A percentile compares a stretch with the other conserved stretches of the same genome.
phyloP scores from a whole-genome alignment of 1,140 invertebrate species.

The Panagrolaimus sp. region DNA sequence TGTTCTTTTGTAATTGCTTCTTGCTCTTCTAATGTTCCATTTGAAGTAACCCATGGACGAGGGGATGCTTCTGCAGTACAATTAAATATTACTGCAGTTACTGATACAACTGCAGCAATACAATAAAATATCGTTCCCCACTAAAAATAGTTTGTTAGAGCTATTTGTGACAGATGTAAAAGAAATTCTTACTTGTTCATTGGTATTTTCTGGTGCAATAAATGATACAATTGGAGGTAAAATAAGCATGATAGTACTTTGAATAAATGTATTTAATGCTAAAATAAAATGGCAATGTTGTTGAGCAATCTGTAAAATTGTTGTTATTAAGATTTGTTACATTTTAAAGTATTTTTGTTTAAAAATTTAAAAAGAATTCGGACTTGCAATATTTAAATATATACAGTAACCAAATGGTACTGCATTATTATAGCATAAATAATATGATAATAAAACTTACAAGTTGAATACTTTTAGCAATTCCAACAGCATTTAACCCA shows the following conservation, averaged over 20 bases:
- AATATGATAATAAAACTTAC: too few relatives aligned
- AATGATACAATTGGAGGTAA: slow-evolving; percentile 31
- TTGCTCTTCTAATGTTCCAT: too few relatives aligned
- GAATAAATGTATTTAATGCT: slow-evolving; percentile 26
- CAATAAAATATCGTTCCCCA: slow-evolving; percentile 28
- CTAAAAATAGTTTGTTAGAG: neutral
- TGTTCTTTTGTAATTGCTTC: too few relatives aligned
- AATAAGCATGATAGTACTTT: slow-evolving; percentile 24
- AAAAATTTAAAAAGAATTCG: too few relatives aligned
- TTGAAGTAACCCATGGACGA: slow-evolving; percentile 14
- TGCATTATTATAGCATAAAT: too few relatives aligned
- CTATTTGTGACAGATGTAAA: too few relatives aligned
- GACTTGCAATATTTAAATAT: too few relatives aligned
- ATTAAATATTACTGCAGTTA: slow-evolving; percentile 24
- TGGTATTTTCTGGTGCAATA: slow-evolving; percentile 31
- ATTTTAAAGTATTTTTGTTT: too few relatives aligned
- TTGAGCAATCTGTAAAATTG: slow-evolving; percentile 31
- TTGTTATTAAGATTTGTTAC: neutral
- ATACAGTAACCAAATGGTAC: too few relatives aligned
- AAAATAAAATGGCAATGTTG: slow-evolving; percentile 35
- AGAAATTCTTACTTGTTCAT: slow-evolving; percentile 21
- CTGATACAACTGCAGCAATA: slow-evolving; percentile 4
- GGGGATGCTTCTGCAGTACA: slow-evolving; percentile 20
- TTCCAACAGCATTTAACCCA: slow-evolving; percentile 33
- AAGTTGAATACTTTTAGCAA: slow-evolving; percentile 33